A percentile compares a stretch with the other conserved stretches of the same genome.
phyloP scores from a whole-genome alignment of 2,797 vertebrate genomes.

The Alauda arvensis region DNA sequence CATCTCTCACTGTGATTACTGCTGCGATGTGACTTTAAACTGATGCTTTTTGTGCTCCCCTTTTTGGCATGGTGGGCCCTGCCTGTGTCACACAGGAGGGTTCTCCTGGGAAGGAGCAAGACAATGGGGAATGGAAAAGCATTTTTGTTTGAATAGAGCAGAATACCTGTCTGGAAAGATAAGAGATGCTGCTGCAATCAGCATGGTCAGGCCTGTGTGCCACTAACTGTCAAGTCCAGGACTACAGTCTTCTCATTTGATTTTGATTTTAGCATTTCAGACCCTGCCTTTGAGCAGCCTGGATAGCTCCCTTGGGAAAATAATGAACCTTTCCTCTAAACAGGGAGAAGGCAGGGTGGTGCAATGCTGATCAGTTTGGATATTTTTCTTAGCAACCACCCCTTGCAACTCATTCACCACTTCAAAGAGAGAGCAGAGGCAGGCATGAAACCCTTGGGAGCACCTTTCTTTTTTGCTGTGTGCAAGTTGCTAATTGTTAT shows the following conservation, averaged over 20 bases:
- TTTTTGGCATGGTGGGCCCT: neutral
- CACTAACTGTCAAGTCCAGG: too few species aligned
- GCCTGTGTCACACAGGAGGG: neutral
- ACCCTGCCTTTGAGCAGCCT: neutral
- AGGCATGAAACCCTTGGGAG: neutral
- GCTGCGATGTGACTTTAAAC: neutral
- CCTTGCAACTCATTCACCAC: neutral
- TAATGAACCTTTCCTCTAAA: neutral
- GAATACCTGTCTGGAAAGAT: neutral
- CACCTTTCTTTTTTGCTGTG: neutral
- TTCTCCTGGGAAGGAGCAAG: neutral
- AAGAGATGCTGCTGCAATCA: neutral
- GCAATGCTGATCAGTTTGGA: neutral
- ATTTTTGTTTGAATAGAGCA: neutral
- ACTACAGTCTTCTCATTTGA: neutral
- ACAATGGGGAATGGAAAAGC: neutral
- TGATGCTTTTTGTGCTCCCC: neutral
- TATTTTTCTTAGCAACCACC: neutral
- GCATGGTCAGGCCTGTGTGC: neutral
- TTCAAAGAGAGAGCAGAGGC: neutral
- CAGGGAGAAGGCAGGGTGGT: neutral
- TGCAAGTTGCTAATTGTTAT: neutral
- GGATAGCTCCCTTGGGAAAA: neutral
- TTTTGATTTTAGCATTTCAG: neutral
- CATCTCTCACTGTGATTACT: neutral